These are phyloP conservation scores for Ctenopoma multispine DNA, from an alignment of 2,797 vertebrate genomes.

Conservation along the genomic window DNA sequence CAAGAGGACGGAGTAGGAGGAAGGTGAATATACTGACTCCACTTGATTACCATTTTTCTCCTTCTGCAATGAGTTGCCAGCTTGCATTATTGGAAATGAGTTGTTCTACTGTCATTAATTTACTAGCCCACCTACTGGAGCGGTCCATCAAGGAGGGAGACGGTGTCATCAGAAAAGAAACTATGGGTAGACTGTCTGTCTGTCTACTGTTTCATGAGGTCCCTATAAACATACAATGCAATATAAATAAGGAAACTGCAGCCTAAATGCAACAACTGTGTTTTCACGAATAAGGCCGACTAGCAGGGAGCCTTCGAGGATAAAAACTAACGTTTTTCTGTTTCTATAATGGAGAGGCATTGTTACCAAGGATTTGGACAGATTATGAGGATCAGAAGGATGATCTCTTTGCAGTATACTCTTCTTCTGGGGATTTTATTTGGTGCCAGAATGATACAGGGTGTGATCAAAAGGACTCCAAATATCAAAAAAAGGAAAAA, in stretches of 20 bases:
- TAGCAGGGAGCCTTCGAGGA: conserved; percentile 26
- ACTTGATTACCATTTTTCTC: conserved; percentile 60
- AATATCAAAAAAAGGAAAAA: neutral
- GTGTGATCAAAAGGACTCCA: conserved; percentile 16
- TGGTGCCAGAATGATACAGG: conserved; percentile 25
- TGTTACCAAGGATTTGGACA: conserved; percentile 62
- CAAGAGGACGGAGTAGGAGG: conserved; percentile 17
- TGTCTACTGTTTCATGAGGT: conserved; percentile 65
- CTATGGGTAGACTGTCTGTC: no score
- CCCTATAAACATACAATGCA: conserved; percentile 57
- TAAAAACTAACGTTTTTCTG: conserved; percentile 55
- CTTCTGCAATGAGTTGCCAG: conserved; percentile 44
- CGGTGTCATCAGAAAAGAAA: conserved; percentile 56
- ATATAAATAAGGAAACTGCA: conserved; percentile 59
- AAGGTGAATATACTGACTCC: conserved; percentile 41
- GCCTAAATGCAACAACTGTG: conserved; percentile 22
- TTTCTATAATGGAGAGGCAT: conserved; percentile 61
- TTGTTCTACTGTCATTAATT: conserved; percentile 76
- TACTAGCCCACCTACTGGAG: conserved; percentile 52
- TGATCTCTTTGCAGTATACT: conserved; percentile 61
- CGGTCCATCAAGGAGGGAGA: conserved; percentile 61
- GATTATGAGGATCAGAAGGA: conserved; percentile 72
- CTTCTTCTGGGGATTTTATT: conserved; percentile 46
- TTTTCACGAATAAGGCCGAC: conserved; percentile 19
- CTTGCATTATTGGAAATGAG: conserved; percentile 72